Conservation (phyloP, 2,113 vertebrate species). For the Castor canadensis region DNA sequence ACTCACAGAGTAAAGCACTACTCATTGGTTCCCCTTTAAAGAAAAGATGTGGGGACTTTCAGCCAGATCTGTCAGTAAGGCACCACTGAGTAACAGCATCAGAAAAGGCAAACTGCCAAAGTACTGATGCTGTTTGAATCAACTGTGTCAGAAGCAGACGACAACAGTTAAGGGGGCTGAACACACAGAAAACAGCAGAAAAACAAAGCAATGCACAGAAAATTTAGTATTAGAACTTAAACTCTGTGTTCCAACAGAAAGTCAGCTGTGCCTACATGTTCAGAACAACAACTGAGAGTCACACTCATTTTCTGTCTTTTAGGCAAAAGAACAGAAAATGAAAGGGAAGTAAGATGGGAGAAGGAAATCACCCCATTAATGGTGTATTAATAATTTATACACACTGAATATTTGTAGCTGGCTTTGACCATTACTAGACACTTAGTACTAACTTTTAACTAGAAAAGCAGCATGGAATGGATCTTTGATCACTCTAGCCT, state of each 20-base stretch:
- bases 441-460: not conserved
- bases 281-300: slow-evolving; percentile 42
- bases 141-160: slow-evolving; percentile 84
- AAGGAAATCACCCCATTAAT: not conserved
- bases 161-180: slow-evolving; percentile 57
- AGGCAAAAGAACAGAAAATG: slow-evolving; percentile 36
- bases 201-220: not conserved
- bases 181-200: not conserved
- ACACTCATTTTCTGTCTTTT: not conserved
- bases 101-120: slow-evolving; percentile 91
- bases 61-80: slow-evolving; percentile 84
- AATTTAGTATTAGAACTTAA: not conserved
- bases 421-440: not conserved
- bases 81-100: slow-evolving; percentile 87
- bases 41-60: slow-evolving; percentile 81
- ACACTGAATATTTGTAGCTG: not conserved
- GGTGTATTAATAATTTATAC: not conserved
- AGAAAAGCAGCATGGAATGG: slow-evolving; percentile 17
- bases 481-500: slow-evolving; percentile 37
- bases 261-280: not conserved
- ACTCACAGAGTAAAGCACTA: slow-evolving; percentile 83
- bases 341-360: not conserved
- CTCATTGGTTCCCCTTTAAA: slow-evolving; percentile 86
- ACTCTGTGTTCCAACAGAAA: slow-evolving; percentile 46
- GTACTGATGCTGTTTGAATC: slow-evolving; percentile 87